A percentile compares a stretch with the other conserved stretches of the same genome.
Conservation (phyloP, 2,113 vertebrate species). For the Hippocampus guttulatus region DNA sequence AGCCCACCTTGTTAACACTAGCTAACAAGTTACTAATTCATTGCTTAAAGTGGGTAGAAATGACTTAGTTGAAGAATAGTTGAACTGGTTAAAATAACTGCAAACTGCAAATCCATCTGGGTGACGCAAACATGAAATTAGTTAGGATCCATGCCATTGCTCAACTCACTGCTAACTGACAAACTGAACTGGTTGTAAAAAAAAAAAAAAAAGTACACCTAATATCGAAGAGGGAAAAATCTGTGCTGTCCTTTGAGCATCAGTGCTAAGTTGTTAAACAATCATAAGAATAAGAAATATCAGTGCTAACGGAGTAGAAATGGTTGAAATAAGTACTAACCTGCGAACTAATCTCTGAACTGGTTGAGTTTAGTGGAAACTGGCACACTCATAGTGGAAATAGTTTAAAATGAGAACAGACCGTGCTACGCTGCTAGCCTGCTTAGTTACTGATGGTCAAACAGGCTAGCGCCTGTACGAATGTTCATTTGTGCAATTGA, state of each 20-base stretch:
- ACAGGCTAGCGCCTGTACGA: conserved; percentile 13
- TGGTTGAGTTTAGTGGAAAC: not conserved
- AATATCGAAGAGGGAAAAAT: not conserved
- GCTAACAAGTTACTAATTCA: too few relatives aligned
- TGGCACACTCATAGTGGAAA: not conserved
- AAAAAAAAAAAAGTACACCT: not conserved
- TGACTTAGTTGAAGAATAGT: too few relatives aligned
- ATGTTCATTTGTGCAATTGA: conserved; percentile 19
- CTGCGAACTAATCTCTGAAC: not conserved
- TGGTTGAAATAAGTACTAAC: not conserved
- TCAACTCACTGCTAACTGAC: not conserved
- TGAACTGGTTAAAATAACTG: too few relatives aligned
- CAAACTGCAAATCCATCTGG: too few relatives aligned
- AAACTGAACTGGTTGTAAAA: not conserved
- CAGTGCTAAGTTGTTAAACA: not conserved
- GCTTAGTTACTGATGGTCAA: not conserved
- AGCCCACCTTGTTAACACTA: not conserved
- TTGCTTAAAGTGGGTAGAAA: too few relatives aligned
- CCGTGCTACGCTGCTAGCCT: not conserved
- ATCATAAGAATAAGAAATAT: not conserved
- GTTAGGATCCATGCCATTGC: not conserved
- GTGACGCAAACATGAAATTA: not conserved
- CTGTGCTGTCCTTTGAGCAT: not conserved
- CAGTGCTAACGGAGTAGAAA: not conserved
- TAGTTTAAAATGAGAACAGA: not conserved